phyloP scores from a whole-genome alignment of 2,888 invertebrate species.

The Meliscaeva auricollis region DNA sequence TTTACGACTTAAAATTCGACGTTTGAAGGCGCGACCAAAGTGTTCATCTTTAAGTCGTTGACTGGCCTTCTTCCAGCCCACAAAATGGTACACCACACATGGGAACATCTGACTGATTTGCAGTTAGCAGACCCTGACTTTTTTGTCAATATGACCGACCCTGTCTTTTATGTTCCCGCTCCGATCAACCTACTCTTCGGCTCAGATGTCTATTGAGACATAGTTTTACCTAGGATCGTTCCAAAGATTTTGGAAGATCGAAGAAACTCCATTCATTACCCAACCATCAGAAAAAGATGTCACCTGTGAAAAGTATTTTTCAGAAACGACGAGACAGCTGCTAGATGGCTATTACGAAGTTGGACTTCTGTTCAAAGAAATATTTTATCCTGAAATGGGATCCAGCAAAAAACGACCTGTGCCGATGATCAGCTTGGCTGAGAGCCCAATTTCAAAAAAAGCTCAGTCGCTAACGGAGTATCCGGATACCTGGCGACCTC shows the following conservation, averaged over 20 bases:
- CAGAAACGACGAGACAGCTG: not conserved
- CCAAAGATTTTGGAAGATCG: conserved; percentile 36
- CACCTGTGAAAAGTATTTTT: conserved; percentile 4
- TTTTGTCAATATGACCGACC: too few species aligned
- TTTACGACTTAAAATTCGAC: conserved; percentile 5
- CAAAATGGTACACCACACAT: not conserved
- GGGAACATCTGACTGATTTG: not conserved
- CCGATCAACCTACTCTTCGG: conserved; percentile 31
- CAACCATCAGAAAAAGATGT: not conserved
- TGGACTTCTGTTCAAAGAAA: not conserved
- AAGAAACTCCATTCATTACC: conserved; percentile 11
- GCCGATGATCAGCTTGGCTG: too few species aligned
- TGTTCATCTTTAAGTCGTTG: not conserved
- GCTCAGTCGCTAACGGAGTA: not conserved
- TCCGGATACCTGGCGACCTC: too few species aligned
- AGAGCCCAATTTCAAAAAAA: conserved; percentile 16
- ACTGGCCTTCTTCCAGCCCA: too few species aligned
- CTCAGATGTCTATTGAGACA: conserved; percentile 15
- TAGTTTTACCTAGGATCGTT: conserved; percentile 22
- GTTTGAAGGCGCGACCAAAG: not conserved
- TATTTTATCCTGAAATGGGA: conserved; percentile 18
- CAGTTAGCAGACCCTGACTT: conserved; percentile 22
- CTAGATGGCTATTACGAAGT: conserved; percentile 29
- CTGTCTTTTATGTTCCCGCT: conserved; percentile 1
- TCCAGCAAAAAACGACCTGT: not conserved